Base-by-base conservation (phyloP, 2,113 vertebrate species). In the Alethe diademata region DNA sequence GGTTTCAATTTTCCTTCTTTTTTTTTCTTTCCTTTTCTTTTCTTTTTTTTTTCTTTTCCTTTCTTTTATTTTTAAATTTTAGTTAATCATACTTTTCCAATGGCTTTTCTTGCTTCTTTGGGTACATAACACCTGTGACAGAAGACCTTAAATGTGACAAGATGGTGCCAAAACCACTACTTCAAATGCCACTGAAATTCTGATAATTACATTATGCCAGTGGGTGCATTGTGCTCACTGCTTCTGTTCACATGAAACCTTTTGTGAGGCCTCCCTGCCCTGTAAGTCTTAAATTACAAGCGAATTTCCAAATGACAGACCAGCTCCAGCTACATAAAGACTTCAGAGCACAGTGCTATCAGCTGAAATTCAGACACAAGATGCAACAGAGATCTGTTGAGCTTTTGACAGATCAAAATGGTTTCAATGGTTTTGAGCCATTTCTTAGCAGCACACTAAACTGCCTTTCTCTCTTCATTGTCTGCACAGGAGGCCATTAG, bases 121-220 rank as follows among this genome's bases (percentile, higher is more conserved):
- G 5, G 40, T 86, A 58, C 6, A 33, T 36, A 31, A 48, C 35
- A 56, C 22, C 23, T 66, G 25, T 64, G 31, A 56, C 8, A 66
- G 60, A 93, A 83, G 29, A 60, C 19, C 31, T 78, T 66, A 71
- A 80, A 80, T 62, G 33, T 74, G 69, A 51, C 20, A 73, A 83
- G 42, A 58, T 62, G 19, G 22, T 86, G 31, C 35, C 65, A 78
- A 93, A 92, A 28, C 19, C 33, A 48, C 56, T 78, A 18, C 86
- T 93, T 94, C 72, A 91, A 83, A 89, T 84, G 61, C 45, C 69
- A 84, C 42, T 56, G 70, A 80, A 86, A 80, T 74, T 74, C 51
- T 45, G 45, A 56, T 74, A 89, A 78, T 73, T 54, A 50, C 1
- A 0, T 75, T 86, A 48, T 31, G 15, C 38, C 66, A 35, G 5